Conservation (phyloP, 2,113 vertebrate genomes). For the Aspiorhynchus laticeps region DNA sequence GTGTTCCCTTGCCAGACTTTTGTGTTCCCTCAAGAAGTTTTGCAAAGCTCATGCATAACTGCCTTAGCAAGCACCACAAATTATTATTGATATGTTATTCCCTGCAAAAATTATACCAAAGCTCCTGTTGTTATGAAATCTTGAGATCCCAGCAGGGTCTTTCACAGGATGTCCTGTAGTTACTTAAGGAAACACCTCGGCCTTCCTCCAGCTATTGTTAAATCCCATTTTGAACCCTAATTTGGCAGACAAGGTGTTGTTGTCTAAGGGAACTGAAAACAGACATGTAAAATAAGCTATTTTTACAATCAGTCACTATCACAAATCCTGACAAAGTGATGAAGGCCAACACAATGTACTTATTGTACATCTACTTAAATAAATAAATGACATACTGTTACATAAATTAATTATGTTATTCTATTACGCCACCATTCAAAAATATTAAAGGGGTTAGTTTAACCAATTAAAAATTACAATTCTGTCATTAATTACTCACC, state of each 20-base stretch:
- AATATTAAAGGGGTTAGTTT: too few relatives aligned
- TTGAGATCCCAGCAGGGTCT: slow-evolving; percentile 5
- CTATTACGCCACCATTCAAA: background rate
- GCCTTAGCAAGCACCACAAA: slow-evolving; percentile 3
- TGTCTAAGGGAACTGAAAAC: background rate
- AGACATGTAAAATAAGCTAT: background rate
- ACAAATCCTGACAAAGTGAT: background rate
- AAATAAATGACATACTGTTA: background rate
- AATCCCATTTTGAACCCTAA: background rate
- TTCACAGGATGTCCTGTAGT: slow-evolving; percentile 43
- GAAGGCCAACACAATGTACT: background rate
- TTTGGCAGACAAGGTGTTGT: slow-evolving; percentile 3
- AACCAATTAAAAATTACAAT: too few relatives aligned
- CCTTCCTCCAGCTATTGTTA: slow-evolving; percentile 45
- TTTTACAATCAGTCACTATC: background rate
- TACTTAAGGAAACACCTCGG: slow-evolving; percentile 50
- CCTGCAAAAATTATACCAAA: background rate
- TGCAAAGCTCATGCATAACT: background rate
- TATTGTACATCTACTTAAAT: background rate
- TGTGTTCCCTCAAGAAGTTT: background rate
- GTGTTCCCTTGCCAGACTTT: background rate
- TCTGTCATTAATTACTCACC: too few relatives aligned
- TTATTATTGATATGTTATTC: background rate
- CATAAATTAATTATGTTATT: background rate
- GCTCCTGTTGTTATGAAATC: slow-evolving; percentile 1